These are phyloP conservation scores for Mechanitis messenoides DNA, from an alignment of 2,888 invertebrate genomes.

Conservation along the genomic window DNA sequence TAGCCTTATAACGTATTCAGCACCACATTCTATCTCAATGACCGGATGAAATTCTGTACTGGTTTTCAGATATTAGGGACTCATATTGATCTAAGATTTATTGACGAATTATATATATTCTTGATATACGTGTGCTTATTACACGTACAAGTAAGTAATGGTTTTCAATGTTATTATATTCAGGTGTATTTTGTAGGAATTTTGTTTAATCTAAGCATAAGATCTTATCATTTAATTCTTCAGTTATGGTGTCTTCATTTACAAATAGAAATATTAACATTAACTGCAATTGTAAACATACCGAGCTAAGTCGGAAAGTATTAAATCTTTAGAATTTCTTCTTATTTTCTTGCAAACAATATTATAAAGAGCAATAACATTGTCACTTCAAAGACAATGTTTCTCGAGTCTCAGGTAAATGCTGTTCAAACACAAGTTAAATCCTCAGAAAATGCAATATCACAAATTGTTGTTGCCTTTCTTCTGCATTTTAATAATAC, in stretches of 20 bases:
- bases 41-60: constrained; percentile 9
- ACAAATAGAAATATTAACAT: not conserved
- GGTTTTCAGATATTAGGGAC: constrained; percentile 13
- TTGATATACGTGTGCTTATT: not conserved
- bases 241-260: not conserved
- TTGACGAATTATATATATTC: not conserved
- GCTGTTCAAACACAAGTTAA: constrained; percentile 15
- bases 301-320: not conserved
- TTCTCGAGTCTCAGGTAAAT: constrained; percentile 4
- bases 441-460: constrained; percentile 27
- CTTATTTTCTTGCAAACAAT: not conserved
- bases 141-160: too few species aligned
- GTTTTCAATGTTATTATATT: too few species aligned
- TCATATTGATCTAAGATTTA: not conserved
- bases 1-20: constrained; percentile 14
- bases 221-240: not conserved
- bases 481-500: constrained; percentile 4
- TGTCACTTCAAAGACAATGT: constrained; percentile 9
- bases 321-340: not conserved
- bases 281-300: not conserved
- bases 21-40: constrained; percentile 10
- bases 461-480: constrained; percentile 21
- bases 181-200: too few species aligned
- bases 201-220: too few species aligned
- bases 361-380: constrained; percentile 7